Evolutionary conservation across 2,113 vertebrate genomes (phyloP).

Genomic region (Piprites chloris): DNA sequence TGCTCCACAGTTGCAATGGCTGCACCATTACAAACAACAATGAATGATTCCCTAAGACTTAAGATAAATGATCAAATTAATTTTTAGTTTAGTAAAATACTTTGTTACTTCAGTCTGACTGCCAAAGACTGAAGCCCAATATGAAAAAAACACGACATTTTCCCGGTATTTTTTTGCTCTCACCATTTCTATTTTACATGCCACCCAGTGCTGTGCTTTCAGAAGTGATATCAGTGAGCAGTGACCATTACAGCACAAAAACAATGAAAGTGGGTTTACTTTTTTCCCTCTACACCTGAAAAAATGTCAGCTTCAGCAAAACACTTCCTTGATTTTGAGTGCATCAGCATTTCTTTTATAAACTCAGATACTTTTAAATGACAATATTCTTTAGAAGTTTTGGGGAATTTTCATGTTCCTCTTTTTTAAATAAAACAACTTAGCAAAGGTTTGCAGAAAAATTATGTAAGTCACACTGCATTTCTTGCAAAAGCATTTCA

Average conservation of each 20-base stretch:
- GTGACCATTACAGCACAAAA: background rate
- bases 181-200: background rate
- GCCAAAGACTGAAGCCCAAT: background rate
- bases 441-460: background rate
- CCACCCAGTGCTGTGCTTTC: background rate
- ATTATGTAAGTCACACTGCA: background rate
- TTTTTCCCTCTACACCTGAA: background rate
- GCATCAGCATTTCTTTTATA: background rate
- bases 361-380: background rate
- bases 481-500: background rate
- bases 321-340: background rate
- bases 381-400: background rate
- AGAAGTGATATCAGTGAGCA: background rate
- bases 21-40: background rate
- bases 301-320: background rate
- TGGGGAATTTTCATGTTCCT: background rate
- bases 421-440: background rate
- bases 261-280: accelerated
- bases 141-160: background rate
- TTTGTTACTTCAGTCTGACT: background rate
- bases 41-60: background rate
- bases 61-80: background rate
- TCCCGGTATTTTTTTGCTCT: background rate
- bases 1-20: background rate
- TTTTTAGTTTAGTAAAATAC: background rate